phyloP scores from a whole-genome alignment of 2,113 vertebrate species.

The Nycticorax nycticorax region DNA sequence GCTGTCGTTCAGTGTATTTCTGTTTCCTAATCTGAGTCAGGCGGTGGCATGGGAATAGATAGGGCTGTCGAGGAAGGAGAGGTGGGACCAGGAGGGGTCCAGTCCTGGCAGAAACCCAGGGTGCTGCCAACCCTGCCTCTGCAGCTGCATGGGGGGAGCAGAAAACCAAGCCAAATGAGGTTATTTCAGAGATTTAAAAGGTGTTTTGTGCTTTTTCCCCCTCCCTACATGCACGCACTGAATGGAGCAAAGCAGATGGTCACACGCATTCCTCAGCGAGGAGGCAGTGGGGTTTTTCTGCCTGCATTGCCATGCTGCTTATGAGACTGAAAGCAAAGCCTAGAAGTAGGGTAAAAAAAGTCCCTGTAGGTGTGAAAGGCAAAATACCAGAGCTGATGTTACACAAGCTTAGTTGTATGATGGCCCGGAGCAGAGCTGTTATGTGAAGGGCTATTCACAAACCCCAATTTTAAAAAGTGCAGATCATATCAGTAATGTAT shows the following conservation, averaged over 20 bases:
- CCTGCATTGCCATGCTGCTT: background rate
- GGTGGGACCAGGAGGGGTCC: background rate
- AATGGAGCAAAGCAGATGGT: background rate
- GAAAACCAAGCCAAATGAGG: background rate
- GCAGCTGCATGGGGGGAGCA: background rate
- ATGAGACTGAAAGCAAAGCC: background rate
- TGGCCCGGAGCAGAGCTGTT: background rate
- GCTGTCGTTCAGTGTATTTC: background rate
- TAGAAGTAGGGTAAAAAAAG: background rate
- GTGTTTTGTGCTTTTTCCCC: background rate
- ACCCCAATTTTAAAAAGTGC: background rate
- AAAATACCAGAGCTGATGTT: background rate
- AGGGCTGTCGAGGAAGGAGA: background rate
- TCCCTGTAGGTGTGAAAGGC: constrained; percentile 7
- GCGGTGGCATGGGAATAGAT: accelerated
- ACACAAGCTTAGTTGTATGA: background rate
- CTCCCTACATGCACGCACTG: background rate
- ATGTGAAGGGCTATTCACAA: constrained; percentile 26
- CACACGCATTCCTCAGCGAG: background rate
- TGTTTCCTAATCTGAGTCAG: background rate
- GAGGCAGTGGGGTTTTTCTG: background rate
- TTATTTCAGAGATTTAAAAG: background rate
- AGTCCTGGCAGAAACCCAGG: background rate
- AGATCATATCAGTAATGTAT: background rate
- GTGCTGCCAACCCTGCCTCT: background rate